Evolutionary conservation across 2,113 vertebrate genomes (phyloP), one percentile per base, ranked within the genome.

Genomic region (Riparia riparia): DNA sequence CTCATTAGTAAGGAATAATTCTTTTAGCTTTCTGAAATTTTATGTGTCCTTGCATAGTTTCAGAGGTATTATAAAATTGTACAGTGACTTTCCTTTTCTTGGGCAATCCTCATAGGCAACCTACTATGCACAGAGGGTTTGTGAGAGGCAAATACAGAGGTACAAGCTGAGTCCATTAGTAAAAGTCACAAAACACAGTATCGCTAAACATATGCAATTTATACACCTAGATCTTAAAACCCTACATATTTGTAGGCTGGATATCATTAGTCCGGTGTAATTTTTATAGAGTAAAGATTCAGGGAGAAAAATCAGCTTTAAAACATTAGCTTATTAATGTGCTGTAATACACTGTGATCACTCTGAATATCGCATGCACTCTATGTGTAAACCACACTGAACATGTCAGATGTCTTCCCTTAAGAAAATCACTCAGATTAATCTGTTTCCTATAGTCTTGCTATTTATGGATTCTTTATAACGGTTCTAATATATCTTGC

Each of bases 21-120:
- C 10, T 49, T 90, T 51, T 1, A 2, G 3, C 54, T 92, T 79
- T 65, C 74, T 69, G 45, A 72, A 82, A 57, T 10, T 2, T 17
- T 58, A 15, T 10, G 14, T 51, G 34, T n/a, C 31, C 41, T 69
- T 68, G 65, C n/a, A n/a, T 1, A 34, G 37, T 37, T 88, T 56
- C 73, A 76, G 44, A 69, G n/a, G 69, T 53, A 44, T 13, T 83
- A 42, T 26, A 39, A 41, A 72, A 81, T 14, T 34, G 47, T 17
- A 20, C 44, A 77, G 24, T 7, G 56, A 72, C 39, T 65, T 5
- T 89, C 17, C 54, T 86, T 69, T 39, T 17, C 34, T 32, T 34
- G 37, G 32, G 29, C 1, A 4, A 19, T 14, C 25, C 37, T 53
- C 0, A 0, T 19, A 54, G 84, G 37, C 13, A 87, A 58, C 25